Evolutionary conservation across 2,797 vertebrate genomes (phyloP).

Genomic region (Sandelia bainsii): DNA sequence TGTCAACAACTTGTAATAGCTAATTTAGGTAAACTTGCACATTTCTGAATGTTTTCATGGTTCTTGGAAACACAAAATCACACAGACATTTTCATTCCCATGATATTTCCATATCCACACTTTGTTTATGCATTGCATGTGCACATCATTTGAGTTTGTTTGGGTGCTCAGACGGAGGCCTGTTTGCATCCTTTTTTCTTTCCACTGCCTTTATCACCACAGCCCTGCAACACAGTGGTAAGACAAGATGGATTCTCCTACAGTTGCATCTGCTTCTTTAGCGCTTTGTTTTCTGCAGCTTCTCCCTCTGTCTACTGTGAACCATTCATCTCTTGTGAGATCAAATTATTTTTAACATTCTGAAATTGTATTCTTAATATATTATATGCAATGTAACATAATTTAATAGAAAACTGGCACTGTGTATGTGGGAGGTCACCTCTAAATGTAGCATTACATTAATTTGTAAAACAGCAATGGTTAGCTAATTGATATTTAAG

Average conservation of each 20-base stretch:
- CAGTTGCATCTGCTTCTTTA: slow-evolving; percentile 50
- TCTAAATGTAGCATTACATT: slow-evolving; percentile 4
- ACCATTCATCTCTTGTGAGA: slow-evolving; percentile 23
- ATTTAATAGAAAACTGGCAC: neutral
- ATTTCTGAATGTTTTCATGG: slow-evolving; percentile 16
- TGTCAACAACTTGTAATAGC: slow-evolving; percentile 22
- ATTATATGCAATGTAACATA: slow-evolving; percentile 1
- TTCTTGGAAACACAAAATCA: slow-evolving; percentile 27
- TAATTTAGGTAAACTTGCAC: slow-evolving; percentile 21
- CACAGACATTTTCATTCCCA: slow-evolving; percentile 22
- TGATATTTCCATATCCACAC: slow-evolving; percentile 8
- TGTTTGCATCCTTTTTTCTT: slow-evolving; percentile 63
- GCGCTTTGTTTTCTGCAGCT: slow-evolving; percentile 64
- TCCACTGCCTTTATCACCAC: slow-evolving; percentile 63
- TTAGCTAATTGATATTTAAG: too few species aligned
- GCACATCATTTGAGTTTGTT: slow-evolving; percentile 40
- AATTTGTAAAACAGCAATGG: slow-evolving; percentile 4
- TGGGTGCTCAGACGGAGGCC: slow-evolving; percentile 51
- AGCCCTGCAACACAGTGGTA: slow-evolving; percentile 46
- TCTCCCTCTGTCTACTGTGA: slow-evolving; percentile 40
- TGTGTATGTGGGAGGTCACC: slow-evolving; percentile 5
- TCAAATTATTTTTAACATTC: neutral
- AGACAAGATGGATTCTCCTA: slow-evolving; percentile 70
- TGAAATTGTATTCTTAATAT: slow-evolving; percentile 14
- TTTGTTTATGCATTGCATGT: slow-evolving; percentile 32